Evolutionary conservation across 2,888 invertebrate genomes (phyloP).

Genomic region (Harpalus rufipes): DNA sequence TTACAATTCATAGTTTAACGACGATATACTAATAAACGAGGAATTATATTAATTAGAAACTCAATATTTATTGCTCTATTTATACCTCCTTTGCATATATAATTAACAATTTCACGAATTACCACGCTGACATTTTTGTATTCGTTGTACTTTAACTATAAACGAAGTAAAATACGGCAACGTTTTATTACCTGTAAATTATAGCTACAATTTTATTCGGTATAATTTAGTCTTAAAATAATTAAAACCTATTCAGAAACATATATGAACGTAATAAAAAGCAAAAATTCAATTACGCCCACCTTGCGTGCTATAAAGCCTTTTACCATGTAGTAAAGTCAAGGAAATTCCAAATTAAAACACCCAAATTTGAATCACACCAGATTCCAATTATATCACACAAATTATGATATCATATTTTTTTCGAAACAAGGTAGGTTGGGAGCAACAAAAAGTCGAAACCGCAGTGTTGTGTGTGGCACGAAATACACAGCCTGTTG

Average conservation of each 20-base stretch:
- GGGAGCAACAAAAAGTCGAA: conserved; percentile 46
- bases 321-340: conserved; percentile 22
- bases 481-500: conserved; percentile 41
- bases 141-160: conserved; percentile 13
- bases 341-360: conserved; percentile 52
- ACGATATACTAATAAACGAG: background rate
- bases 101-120: conserved; percentile 36
- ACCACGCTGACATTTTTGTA: conserved; percentile 17
- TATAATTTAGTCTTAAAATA: conserved; percentile 46
- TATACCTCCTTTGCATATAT: conserved; percentile 15
- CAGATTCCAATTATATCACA: conserved; percentile 22
- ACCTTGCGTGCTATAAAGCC: conserved; percentile 6
- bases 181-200: conserved; percentile 41
- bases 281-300: conserved; percentile 48
- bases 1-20: background rate
- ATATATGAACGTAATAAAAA: conserved; percentile 29
- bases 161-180: conserved; percentile 30
- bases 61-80: conserved; percentile 19
- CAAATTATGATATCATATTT: conserved; percentile 62
- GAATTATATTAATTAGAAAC: conserved; percentile 6
- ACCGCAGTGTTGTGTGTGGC: conserved; percentile 58
- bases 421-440: conserved; percentile 55
- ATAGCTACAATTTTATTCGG: conserved; percentile 27
- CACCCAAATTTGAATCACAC: conserved; percentile 32
- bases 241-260: conserved; percentile 27